Base-by-base conservation (phyloP, 2,113 vertebrate species). In the Crocuta crocuta region DNA sequence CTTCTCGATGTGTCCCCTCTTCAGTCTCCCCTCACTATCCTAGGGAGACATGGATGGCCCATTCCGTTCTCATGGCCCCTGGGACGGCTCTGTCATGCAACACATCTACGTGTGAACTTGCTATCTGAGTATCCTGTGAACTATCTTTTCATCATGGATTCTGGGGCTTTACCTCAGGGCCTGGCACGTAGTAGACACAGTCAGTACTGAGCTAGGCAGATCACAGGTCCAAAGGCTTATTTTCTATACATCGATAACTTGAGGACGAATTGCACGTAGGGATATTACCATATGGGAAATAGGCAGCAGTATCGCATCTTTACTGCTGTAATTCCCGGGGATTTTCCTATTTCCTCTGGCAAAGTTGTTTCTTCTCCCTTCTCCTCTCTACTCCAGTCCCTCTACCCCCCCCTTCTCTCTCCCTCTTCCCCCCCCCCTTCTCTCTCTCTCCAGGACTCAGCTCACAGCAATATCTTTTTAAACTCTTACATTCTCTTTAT, bases 401-500 rank as follows among this genome's bases (percentile, higher is more conserved):
- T 43, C 39, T 33, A 17, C 17, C 19, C 2, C 16, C 15, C 1
- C 16, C 4, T 28, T 3, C 55, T 19, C 68, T 50, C 12, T 63
- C 50, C 35, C 15, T 13, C 24, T 33, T 15, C 10, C 24, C 4
- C 17, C n/a, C 13, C 19, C 15, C 45, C 87, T 74, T 74, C 5
- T 55, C 53, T 55, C 53, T 55, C 53, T 55, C 11, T 55, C 88
- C 68, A 68, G 39, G 45, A 26, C 71, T 92, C 58, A 86, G 61
- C 78, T 63, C 39, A 82, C 63, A 79, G 12, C 58, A 35, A 2
- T 19, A 1, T 13, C 83, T 86, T 91, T 94, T 94, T 76, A 86
- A 92, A 98, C 81, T 85, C 96, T 96, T 92, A 65, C 10, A 61
- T 84, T 92, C 45, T 66, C 89, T 93, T 90, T 94, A 86, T 94